A percentile compares a stretch with the other conserved stretches of the same genome.
phyloP scores from a whole-genome alignment of 2,888 invertebrate species.

The Cabera pusaria region DNA sequence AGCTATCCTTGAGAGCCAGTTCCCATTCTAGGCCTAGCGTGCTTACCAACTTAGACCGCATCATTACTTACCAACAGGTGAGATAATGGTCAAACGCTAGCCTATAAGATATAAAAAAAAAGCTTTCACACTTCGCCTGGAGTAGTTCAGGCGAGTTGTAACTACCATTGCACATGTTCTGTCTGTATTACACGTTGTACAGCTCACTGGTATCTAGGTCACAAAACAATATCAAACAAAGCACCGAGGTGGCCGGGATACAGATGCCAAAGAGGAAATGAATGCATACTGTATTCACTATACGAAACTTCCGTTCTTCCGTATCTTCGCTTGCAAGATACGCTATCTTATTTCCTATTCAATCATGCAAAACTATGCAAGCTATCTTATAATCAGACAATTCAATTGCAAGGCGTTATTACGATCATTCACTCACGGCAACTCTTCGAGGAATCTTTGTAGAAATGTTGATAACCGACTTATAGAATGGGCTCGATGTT shows the following conservation, averaged over 20 bases:
- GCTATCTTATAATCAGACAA: constrained; percentile 5
- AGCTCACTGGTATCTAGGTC: not conserved
- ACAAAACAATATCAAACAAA: too few relatives aligned
- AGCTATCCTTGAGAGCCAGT: too few relatives aligned
- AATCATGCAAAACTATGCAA: constrained; percentile 5
- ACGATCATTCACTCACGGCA: constrained; percentile 22
- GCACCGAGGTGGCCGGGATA: too few relatives aligned
- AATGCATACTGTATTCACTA: too few relatives aligned
- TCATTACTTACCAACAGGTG: too few relatives aligned
- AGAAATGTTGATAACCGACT: constrained; percentile 24
- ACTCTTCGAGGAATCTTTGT: constrained; percentile 20
- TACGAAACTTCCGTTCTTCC: too few relatives aligned
- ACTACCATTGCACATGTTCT: not conserved
- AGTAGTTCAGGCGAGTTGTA: constrained; percentile 12
- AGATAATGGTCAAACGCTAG: too few relatives aligned
- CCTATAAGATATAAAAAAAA: too few relatives aligned
- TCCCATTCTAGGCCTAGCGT: too few relatives aligned
- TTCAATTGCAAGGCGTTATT: constrained; percentile 8
- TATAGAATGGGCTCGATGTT: constrained; percentile 11
- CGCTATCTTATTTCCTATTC: not conserved
- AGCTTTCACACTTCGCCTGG: not conserved
- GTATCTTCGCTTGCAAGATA: not conserved
- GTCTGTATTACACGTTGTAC: too few relatives aligned
- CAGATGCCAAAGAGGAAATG: too few relatives aligned
- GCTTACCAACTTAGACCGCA: too few relatives aligned